Percentiles rank a stretch among this genome's conserved stretches.
phyloP scores from a whole-genome alignment of 2,888 invertebrate genomes.

The Prenolepis imparis region DNA sequence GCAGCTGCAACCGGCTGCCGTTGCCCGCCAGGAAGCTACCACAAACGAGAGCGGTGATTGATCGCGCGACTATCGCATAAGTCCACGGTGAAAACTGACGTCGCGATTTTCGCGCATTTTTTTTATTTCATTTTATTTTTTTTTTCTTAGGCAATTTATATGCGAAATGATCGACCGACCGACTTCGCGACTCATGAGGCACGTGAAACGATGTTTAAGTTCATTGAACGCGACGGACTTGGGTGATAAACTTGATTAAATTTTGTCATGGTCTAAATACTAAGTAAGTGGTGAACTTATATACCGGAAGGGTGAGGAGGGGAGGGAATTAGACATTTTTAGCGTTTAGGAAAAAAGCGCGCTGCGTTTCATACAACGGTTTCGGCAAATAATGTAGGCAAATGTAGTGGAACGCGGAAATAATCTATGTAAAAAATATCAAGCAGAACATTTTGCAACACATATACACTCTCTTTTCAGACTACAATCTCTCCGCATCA shows the following conservation, averaged over 20 bases:
- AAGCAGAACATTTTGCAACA: background rate
- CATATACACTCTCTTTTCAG: background rate
- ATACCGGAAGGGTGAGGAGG: background rate
- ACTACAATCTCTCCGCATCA: background rate
- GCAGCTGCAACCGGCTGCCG: conserved; percentile 71
- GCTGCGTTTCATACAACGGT: background rate
- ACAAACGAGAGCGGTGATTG: conserved; percentile 70
- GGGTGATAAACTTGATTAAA: conserved; percentile 42
- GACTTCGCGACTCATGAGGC: conserved; percentile 24
- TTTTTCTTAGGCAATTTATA: background rate
- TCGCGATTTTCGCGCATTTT: conserved; percentile 20
- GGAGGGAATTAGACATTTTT: background rate
- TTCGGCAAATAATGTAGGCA: background rate
- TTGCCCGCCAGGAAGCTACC: conserved; percentile 69
- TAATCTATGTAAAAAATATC: conserved; percentile 8
- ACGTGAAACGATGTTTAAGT: conserved; percentile 7
- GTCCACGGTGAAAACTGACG: background rate
- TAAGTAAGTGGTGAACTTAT: background rate
- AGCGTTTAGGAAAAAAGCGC: background rate
- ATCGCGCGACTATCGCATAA: conserved; percentile 57
- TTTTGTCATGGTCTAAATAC: conserved; percentile 41
- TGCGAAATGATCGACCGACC: conserved; percentile 15
- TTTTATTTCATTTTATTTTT: background rate
- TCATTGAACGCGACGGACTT: conserved; percentile 12
- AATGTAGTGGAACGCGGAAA: background rate